Evolutionary conservation across 1,140 invertebrate species (phyloP).

Genomic region (Drosophila watanabei): DNA sequence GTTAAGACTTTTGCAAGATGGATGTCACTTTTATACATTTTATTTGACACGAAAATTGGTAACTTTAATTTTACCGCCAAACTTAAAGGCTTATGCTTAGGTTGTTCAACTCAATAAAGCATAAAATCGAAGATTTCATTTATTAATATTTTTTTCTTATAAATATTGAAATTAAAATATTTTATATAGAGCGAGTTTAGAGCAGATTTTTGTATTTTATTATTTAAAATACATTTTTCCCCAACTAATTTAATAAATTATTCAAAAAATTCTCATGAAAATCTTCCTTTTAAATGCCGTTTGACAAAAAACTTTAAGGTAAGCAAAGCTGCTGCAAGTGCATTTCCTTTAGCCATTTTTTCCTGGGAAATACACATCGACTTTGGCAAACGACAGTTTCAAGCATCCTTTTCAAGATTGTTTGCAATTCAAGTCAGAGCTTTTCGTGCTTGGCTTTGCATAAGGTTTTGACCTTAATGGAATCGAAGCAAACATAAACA

Average conservation of each 20-base stretch:
- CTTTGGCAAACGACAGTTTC: constrained; percentile 41
- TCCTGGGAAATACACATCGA: constrained; percentile 32
- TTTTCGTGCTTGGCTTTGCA: constrained; percentile 49
- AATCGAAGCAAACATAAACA: constrained; percentile 73
- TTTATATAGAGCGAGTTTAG: neutral
- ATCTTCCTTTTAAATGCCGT: neutral
- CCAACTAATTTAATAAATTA: neutral
- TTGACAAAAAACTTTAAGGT: neutral
- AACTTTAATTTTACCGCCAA: too few species aligned
- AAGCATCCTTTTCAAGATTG: constrained; percentile 28
- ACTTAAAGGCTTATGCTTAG: neutral
- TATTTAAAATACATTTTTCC: neutral
- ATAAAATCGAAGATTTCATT: neutral
- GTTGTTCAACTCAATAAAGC: neutral
- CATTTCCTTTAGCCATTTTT: neutral
- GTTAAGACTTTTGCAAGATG: too few species aligned
- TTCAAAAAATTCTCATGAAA: neutral
- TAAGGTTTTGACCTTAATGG: constrained; percentile 62
- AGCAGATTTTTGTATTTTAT: neutral
- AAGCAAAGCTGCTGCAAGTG: constrained; percentile 1
- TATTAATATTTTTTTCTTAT: neutral
- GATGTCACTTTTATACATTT: too few species aligned
- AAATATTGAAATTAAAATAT: neutral
- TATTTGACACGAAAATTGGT: too few species aligned
- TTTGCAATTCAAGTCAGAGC: constrained; percentile 46